Conservation (phyloP, 2,113 vertebrate genomes). For the Hystrix brachyura region DNA sequence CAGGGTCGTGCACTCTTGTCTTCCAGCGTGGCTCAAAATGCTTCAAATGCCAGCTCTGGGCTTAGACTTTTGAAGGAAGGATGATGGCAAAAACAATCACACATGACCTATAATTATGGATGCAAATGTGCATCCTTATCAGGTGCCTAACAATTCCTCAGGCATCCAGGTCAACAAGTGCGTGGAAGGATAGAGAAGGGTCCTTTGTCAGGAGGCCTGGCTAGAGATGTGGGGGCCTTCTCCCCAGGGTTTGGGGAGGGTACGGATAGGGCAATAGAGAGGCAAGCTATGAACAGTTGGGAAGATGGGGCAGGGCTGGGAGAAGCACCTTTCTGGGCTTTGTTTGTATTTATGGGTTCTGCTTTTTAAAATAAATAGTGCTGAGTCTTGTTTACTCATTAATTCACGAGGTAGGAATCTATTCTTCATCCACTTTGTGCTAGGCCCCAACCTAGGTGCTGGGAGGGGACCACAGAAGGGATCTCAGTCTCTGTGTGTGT, state of each 20-base stretch:
- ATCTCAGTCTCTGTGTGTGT: not conserved
- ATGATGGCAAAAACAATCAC: not conserved
- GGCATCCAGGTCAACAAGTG: not conserved
- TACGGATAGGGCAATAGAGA: accelerated
- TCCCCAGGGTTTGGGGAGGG: too few species aligned
- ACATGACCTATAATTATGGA: not conserved
- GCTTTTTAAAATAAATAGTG: not conserved
- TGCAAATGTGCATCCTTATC: not conserved
- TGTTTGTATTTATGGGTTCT: not conserved
- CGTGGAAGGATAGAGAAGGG: not conserved
- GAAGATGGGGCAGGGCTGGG: too few species aligned
- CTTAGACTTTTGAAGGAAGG: not conserved
- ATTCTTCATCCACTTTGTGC: not conserved
- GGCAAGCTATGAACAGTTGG: not conserved
- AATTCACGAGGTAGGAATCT: not conserved
- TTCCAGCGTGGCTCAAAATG: not conserved
- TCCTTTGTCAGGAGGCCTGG: not conserved
- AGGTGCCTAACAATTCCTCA: not conserved
- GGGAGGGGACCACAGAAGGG: not conserved
- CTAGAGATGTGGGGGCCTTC: not conserved
- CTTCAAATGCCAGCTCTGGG: not conserved
- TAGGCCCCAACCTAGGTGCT: not conserved
- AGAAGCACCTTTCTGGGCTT: not conserved
- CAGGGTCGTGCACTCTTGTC: not conserved
- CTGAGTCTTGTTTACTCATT: not conserved